Conservation (phyloP, 2,113 vertebrate species). For the Epinephelus moara region DNA sequence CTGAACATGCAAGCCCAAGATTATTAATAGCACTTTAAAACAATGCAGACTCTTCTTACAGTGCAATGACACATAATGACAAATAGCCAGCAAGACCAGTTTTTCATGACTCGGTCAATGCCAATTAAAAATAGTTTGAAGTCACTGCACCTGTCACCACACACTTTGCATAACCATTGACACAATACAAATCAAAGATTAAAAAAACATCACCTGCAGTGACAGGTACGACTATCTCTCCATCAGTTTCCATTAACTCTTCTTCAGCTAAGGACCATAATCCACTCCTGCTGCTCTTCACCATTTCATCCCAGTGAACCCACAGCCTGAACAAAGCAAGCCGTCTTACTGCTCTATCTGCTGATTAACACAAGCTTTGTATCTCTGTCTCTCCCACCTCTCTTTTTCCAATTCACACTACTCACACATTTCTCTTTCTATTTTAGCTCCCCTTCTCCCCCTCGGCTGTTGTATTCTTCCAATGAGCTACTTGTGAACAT, state of each 20-base stretch:
- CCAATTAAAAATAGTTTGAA: neutral
- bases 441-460: constrained; percentile 24
- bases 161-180: neutral
- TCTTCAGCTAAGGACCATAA: neutral
- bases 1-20: neutral
- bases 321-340: constrained; percentile 48
- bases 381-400: constrained; percentile 14
- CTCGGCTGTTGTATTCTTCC: constrained; percentile 23
- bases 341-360: constrained; percentile 14
- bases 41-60: neutral
- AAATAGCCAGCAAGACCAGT: neutral
- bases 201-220: constrained; percentile 47
- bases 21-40: neutral
- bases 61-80: neutral
- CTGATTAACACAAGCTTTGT: constrained; percentile 31
- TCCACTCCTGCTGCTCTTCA: constrained; percentile 30
- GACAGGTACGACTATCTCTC: neutral
- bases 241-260: constrained; percentile 37
- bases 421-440: constrained; percentile 56
- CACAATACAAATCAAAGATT: neutral
- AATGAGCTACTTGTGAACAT: constrained; percentile 17
- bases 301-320: constrained; percentile 13
- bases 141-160: neutral
- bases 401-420: constrained; percentile 41
- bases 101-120: neutral